Evolutionary conservation across 2,797 vertebrate species (phyloP).

Genomic region (Echiichthys vipera): DNA sequence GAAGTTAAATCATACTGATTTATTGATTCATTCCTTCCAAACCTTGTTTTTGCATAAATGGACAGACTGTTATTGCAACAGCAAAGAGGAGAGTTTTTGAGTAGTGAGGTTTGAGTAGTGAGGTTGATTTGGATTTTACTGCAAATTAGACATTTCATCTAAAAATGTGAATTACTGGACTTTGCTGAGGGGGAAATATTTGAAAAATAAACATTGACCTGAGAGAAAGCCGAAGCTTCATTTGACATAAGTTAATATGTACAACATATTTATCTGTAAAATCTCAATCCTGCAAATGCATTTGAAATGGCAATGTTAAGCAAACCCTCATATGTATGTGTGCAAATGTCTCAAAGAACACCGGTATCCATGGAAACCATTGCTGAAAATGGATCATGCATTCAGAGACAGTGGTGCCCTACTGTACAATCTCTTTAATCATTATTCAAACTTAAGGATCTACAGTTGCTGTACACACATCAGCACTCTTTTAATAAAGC

Average conservation of each 20-base stretch:
- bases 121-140: neutral
- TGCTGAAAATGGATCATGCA: slow-evolving; percentile 57
- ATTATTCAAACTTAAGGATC: slow-evolving; percentile 37
- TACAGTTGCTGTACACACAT: slow-evolving; percentile 22
- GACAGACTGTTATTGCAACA: neutral
- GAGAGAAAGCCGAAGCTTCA: neutral
- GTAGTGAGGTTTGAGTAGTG: too few species aligned
- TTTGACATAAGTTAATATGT: neutral
- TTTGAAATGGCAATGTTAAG: slow-evolving; percentile 27
- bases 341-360: slow-evolving; percentile 46
- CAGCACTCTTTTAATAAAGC: slow-evolving; percentile 25
- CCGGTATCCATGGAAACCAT: slow-evolving; percentile 78
- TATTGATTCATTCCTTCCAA: slow-evolving; percentile 9
- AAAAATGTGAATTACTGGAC: neutral
- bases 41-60: neutral
- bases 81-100: neutral
- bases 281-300: slow-evolving; percentile 3
- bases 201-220: neutral
- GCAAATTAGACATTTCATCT: neutral
- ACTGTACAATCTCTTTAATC: slow-evolving; percentile 47
- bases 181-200: neutral
- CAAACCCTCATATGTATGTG: slow-evolving; percentile 14
- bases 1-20: slow-evolving; percentile 20
- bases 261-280: neutral
- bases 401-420: slow-evolving; percentile 44